Evolutionary conservation across 2,888 invertebrate genomes (phyloP), one percentile per base, ranked within the genome.

Genomic region (Drosophila cracens): DNA sequence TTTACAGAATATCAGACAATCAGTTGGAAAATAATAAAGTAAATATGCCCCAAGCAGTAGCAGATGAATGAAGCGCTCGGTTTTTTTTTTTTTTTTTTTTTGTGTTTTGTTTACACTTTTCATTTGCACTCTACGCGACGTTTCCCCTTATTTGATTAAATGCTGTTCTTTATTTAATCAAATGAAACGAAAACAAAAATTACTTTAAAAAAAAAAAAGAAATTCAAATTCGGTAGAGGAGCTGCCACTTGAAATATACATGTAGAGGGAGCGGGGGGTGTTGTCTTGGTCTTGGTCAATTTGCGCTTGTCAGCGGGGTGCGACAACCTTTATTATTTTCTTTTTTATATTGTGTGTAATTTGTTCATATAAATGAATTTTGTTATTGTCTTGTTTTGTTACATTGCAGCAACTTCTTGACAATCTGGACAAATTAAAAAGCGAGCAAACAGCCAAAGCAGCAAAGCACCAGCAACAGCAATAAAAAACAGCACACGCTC

Each of bases 101-200:
- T 16, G 43, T 65, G 40, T 13, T 46, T 21, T 81, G 52, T 79
- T 82, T 83, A 64, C 84, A 83, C 69, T 76, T 74, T 71, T 79
- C 82, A 81, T 79, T 84, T 63, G 64, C 72, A 43, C 53, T 61
- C 64, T 33, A 36, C 71, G 48, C 68, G 43, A 40, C 71, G 48
- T 68, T 51, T 46, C 72, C 40, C 40, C 54, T 56, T 78, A 65
- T 78, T 83, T 84, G 87, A 86, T 84, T 84, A 84, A 84, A 86
- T 77, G 83, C 62, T 79, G 79, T 83, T 80, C 73, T 82, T 73
- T 87, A 84, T 84, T 84, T 84, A 81, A 83, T 83, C 82, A 87
- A 87, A 87, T 84, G 79, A 86, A 69, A 57, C 61, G 62, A 70
- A 34, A 10, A 38, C 8, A 38, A 38, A 38, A 21, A 25, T 33